A percentile compares a stretch with the other conserved stretches of the same genome.
Conservation (phyloP, 30 jellyfish, hydroid and myxozoan genomes). For the Hydra vulgaris region DNA sequence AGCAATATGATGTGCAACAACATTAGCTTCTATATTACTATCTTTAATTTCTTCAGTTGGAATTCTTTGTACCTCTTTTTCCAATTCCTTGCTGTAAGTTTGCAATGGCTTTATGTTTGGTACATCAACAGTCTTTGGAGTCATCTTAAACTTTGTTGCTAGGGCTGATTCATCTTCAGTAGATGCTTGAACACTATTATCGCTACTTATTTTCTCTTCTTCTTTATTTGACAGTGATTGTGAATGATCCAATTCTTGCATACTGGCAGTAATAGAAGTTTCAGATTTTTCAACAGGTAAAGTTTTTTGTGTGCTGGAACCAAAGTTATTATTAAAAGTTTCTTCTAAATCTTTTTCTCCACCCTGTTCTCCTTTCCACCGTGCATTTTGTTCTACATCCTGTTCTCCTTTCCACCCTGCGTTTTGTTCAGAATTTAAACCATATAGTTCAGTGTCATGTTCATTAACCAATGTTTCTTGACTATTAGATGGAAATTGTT, state of each 20-base stretch:
- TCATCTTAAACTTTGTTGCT: background rate
- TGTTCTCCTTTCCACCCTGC: too few relatives aligned
- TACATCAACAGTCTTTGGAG: background rate
- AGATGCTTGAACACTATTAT: background rate
- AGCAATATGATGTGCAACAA: slow-evolving; percentile 10
- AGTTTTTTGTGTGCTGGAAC: background rate
- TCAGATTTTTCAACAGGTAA: background rate
- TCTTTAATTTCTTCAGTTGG: slow-evolving; percentile 17
- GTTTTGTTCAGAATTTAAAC: background rate
- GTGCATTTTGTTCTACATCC: too few relatives aligned
- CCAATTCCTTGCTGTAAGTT: slow-evolving; percentile 1
- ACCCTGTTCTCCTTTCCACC: too few relatives aligned
- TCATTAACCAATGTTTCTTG: background rate
- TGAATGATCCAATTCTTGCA: background rate
- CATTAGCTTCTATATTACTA: slow-evolving; percentile 22
- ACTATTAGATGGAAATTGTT: background rate
- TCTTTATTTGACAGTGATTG: background rate
- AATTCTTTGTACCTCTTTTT: background rate
- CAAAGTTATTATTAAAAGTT: too few relatives aligned
- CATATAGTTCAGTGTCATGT: background rate
- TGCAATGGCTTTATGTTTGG: background rate
- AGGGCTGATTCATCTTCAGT: background rate
- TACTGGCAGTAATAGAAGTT: background rate
- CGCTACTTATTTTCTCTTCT: background rate
- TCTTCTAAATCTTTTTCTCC: too few relatives aligned